Evolutionary conservation across 1,140 invertebrate genomes (phyloP), one percentile per base, ranked within the genome.

Genomic region (Tribolium madens): DNA sequence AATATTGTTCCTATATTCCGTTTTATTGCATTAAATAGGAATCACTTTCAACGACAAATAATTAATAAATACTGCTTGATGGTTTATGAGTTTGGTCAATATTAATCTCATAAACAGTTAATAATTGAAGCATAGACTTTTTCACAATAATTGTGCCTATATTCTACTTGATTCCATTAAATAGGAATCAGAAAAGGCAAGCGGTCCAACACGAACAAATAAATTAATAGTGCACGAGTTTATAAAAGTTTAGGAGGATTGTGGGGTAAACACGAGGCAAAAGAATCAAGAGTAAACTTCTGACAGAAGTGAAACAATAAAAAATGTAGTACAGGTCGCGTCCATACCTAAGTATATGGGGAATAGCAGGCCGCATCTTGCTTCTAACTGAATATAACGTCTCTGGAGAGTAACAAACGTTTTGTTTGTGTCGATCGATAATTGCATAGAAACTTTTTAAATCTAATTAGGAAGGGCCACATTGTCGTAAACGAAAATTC

Each of bases 231-330:
- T 71, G 36, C 36, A 71, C 14, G 18, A 71, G 68, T 71, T 71
- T 71, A 71, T 71, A 71, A 71, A 71, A 71, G 36, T 71, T 71
- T 71, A 1, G 68, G 4, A 13, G 18, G 68, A 71, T 71, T 71
- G 42, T 21, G 68, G 36, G 47, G 68, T 71, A 71, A 47, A 71
- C 68, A 14, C 68, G 46, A 26, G 18, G 15, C 36, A 47, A 71
- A 48, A 26, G 47, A 71, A 71, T 71, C 68, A 71, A 71, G 42
- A 50, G 13, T 71, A 71, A 71, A 71, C 68, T 71, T 71, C 36
- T 50, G 68, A 71, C 68, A 71, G 68, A 47, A 71, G 68, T 71
- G 47, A 47, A 71, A 71, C 47, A 71, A 46, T 71, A 71, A 71
- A 71, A 71, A 71, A 71, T 71, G 68, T 71, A 71, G 68, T 71